Base-by-base conservation (phyloP, 1,140 invertebrate genomes). In the Formica selysi region DNA sequence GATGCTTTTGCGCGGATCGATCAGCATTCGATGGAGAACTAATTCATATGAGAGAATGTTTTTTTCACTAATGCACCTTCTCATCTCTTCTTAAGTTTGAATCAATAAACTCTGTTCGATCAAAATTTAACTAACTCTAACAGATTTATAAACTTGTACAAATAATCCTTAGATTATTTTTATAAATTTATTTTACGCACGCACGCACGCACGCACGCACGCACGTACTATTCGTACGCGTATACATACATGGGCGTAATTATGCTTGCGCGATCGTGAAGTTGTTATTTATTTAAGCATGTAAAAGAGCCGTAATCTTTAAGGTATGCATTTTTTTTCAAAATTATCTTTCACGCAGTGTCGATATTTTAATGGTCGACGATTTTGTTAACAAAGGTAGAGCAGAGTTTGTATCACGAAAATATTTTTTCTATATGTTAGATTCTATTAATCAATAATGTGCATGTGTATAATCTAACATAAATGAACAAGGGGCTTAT, bases 221-320 rank as follows among this genome's bases (percentile, higher is more conserved):
- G 36, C 57, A 57, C 41, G 67, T 29, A 48, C 38, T 32, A 0
- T 26, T 32, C 22, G 48, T 76, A 38, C 11, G 7, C 36, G 54
- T 76, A 41, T 54, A 79, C 38, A 51, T 13, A 48, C 51, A 26
- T 29, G 38, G 44, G 74, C 70, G 64, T 87, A 90, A 90, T 90
- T 90, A 87, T 73, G 78, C 48, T 78, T 67, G 16, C 22, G 26
- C 51, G 88, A 80, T 70, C 61, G 38, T 44, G 51, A 70, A 51
- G 88, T 86, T 70, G 87, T 92, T 90, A 91, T 92, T 92, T 91
- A 92, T 91, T 92, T 89, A 91, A 91, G 51, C 86, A 89, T 85
- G 83, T 86, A 92, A 90, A 89, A 91, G 87, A 64, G 51, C 76
- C 67, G 78, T 85, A 67, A 38, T 70, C 68, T 90, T 91, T 91